Evolutionary conservation across 1,140 invertebrate species (phyloP), one percentile per base, ranked within the genome.

Genomic region (Hyles vespertilio): DNA sequence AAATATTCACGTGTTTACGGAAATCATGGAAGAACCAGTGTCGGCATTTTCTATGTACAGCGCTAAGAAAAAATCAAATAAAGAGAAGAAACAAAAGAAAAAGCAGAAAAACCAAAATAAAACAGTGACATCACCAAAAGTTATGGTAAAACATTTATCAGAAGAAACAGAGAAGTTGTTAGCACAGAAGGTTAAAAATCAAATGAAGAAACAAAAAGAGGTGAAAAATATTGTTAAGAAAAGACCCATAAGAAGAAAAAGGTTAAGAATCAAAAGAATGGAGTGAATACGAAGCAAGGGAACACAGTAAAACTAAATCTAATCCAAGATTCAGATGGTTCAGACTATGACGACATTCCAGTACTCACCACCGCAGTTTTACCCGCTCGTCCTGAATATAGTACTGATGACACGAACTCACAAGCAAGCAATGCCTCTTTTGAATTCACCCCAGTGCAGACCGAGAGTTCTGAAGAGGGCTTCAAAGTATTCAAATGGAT

Each of bases 401-500:
- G 54, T 32, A 8, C 49, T n/a, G 12, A n/a, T 12, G 70, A 68
- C 22, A 22, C 22, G 22, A 22, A 22, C 10, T 77, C 73, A 32
- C 49, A 69, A 40, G 76, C 69, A 12, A 79, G 71, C 47, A 64
- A 73, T 63, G 63, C 54, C 1, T 71, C 67, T 8, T 60, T 83
- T 61, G 80, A 83, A 32, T 86, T 86, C 34, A 72, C 62, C 0
- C 83, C 86, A 6, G 77, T 87, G 5, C 90, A 91, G 71, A 92
- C 92, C 8, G 79, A 92, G 77, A 92, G 92, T 64, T 67, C 84
- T n/a, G 77, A 88, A 59, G 87, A 93, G 68, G 93, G 92, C 7
- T 80, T 89, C 33, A 90, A 91, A 59, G 70, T 94, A 12, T 93
- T 96, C 67, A 84, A 92, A 63, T 95, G 93, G 92, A 70, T 97